A percentile compares a stretch with the other conserved stretches of the same genome.
These are phyloP conservation scores for Syngnathoides biaculeatus DNA, from an alignment of 2,113 vertebrate species.

Conservation along the genomic window DNA sequence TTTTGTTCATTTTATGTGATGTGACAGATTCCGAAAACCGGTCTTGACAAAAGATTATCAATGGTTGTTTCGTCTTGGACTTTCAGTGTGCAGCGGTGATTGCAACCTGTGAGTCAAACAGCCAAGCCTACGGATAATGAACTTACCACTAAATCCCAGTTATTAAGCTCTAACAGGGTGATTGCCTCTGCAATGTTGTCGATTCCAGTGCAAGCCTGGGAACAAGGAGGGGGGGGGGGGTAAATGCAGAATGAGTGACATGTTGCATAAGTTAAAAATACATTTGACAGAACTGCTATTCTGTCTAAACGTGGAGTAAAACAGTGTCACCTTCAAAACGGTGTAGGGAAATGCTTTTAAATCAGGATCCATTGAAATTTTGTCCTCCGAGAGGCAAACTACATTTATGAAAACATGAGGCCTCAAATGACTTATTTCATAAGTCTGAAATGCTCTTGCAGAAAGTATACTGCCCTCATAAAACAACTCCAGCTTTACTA, in stretches of 20 bases:
- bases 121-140: slow-evolving; percentile 36
- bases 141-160: slow-evolving; percentile 99
- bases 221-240: slow-evolving; percentile 22
- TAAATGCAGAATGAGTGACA: not conserved
- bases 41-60: too few relatives aligned
- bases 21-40: not conserved
- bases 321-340: not conserved
- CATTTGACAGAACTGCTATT: not conserved
- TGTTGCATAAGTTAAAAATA: not conserved
- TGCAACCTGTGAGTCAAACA: slow-evolving; percentile 20
- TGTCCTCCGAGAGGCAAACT: too few relatives aligned
- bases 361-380: too few relatives aligned
- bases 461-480: too few relatives aligned
- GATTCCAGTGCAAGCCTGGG: slow-evolving; percentile 96
- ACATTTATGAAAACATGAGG: too few relatives aligned
- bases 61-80: not conserved
- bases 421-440: too few relatives aligned
- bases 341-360: not conserved
- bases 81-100: not conserved
- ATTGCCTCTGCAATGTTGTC: slow-evolving; percentile 99
- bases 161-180: slow-evolving; percentile 97
- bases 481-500: not conserved
- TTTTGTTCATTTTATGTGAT: not conserved
- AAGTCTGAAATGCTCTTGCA: too few relatives aligned
- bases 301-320: not conserved